phyloP scores from a whole-genome alignment of 2,113 vertebrate species.

The Hoplias malabaricus region DNA sequence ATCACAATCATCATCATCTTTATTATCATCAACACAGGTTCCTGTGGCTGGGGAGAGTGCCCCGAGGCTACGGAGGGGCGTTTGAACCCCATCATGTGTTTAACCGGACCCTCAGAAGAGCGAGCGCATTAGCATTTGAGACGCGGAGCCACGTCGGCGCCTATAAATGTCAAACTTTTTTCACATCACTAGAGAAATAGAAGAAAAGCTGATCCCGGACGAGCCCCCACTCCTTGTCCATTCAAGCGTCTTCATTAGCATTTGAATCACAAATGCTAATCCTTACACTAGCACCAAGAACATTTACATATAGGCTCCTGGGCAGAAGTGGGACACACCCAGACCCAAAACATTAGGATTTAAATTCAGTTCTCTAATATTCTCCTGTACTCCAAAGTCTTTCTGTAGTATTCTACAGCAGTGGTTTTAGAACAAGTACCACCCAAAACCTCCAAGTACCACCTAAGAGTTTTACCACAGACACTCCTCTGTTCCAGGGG shows the following conservation, averaged over 20 bases:
- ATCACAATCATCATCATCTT: neutral
- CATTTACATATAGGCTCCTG: neutral
- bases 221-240: neutral
- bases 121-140: conserved; percentile 12
- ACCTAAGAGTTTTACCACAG: too few relatives aligned
- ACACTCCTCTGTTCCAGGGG: too few relatives aligned
- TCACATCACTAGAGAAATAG: too few relatives aligned
- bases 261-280: conserved; percentile 32
- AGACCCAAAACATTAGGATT: too few relatives aligned
- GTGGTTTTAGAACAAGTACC: too few relatives aligned
- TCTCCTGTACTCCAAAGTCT: too few relatives aligned
- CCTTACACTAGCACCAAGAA: conserved; percentile 4
- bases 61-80: conserved; percentile 5
- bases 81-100: neutral
- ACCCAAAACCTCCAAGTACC: too few relatives aligned
- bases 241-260: conserved; percentile 27
- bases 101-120: conserved; percentile 24
- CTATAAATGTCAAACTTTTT: neutral
- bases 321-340: too few relatives aligned
- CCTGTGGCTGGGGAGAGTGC: neutral
- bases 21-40: neutral
- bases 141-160: neutral
- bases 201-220: neutral
- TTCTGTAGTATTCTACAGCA: too few relatives aligned
- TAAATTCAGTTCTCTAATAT: too few relatives aligned